These are phyloP conservation scores for Conomelus anceps DNA, from an alignment of 2,888 invertebrate species.

Conservation along the genomic window DNA sequence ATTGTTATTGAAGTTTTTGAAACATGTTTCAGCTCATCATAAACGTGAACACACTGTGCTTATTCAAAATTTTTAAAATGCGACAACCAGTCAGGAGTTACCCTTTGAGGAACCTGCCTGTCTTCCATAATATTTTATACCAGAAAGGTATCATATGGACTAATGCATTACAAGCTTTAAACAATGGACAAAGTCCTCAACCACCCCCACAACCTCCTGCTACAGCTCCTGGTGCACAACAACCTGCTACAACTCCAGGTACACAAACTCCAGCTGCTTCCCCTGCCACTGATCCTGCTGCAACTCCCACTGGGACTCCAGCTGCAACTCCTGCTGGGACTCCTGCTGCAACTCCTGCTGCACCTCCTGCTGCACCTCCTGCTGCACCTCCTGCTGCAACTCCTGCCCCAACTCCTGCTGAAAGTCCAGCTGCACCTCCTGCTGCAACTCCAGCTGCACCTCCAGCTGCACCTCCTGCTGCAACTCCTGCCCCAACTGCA, in stretches of 20 bases:
- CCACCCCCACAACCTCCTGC: not conserved
- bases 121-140: not conserved
- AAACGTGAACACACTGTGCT: not conserved
- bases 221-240: not conserved
- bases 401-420: not conserved
- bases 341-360: not conserved
- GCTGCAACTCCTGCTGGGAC: not conserved
- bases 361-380: not conserved
- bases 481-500: not conserved
- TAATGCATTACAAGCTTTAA: not conserved
- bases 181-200: no score
- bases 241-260: not conserved
- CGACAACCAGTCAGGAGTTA: not conserved
- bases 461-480: not conserved
- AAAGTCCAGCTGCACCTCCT: not conserved
- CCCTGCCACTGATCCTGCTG: not conserved
- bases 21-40: not conserved
- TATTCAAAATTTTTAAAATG: not conserved
- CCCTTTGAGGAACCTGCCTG: not conserved
- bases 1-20: not conserved
- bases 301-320: not conserved
- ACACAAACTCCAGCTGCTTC: not conserved
- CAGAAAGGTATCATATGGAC: not conserved
- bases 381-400: not conserved
- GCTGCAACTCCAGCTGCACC: not conserved